Conservation (phyloP, 2,888 invertebrate genomes). For the Caenorhabditis doughertyi region DNA sequence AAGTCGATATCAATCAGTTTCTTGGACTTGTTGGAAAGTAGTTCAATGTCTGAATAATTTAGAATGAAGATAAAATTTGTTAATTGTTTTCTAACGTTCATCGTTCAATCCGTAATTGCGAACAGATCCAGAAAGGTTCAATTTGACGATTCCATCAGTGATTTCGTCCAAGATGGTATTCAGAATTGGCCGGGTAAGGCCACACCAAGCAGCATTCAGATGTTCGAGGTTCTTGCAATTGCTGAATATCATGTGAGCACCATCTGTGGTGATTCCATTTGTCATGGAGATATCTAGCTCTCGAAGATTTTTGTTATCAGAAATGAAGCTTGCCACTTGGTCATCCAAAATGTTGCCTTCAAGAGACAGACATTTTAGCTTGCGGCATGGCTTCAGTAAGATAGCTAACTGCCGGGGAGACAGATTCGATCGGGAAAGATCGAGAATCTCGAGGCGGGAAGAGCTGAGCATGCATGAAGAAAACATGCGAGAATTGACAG, state of each 20-base stretch:
- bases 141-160: constrained; percentile 14
- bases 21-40: constrained; percentile 8
- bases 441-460: constrained; percentile 40
- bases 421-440: constrained; percentile 50
- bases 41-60: constrained; percentile 36
- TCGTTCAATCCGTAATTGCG: constrained; percentile 30
- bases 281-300: constrained; percentile 59
- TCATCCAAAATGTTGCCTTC: constrained; percentile 45
- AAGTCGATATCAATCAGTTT: constrained; percentile 44
- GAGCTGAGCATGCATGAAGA: background rate
- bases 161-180: constrained; percentile 11
- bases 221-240: constrained; percentile 44
- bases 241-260: constrained; percentile 12
- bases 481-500: background rate
- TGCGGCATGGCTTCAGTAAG: constrained; percentile 33
- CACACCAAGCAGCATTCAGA: constrained; percentile 59
- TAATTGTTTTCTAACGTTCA: constrained; percentile 26
- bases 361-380: constrained; percentile 45
- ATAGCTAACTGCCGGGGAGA: constrained; percentile 29
- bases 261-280: constrained; percentile 13
- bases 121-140: constrained; percentile 49
- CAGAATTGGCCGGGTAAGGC: constrained; percentile 5
- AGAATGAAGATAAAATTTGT: background rate
- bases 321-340: constrained; percentile 23
- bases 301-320: constrained; percentile 21